Percentiles rank a stretch among this genome's conserved stretches.
phyloP scores from a whole-genome alignment of 2,797 vertebrate species.

The Diplodus puntazzo region DNA sequence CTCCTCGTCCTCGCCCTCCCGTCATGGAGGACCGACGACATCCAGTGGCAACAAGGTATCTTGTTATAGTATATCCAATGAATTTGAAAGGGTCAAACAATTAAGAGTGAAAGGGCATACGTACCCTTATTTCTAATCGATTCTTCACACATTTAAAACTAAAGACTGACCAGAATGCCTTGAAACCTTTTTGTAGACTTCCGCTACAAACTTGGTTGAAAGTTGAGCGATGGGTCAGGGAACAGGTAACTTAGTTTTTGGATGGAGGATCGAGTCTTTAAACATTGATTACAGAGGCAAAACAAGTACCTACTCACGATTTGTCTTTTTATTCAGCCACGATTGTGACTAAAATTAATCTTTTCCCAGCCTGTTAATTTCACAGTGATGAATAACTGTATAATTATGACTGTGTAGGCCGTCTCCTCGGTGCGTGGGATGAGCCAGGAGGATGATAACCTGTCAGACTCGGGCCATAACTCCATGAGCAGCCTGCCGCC shows the following conservation, averaged over 20 bases:
- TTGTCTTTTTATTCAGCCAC: background rate
- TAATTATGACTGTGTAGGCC: slow-evolving; percentile 72
- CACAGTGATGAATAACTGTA: slow-evolving; percentile 29
- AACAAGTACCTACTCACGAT: background rate
- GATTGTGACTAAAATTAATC: slow-evolving; percentile 17
- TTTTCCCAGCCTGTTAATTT: slow-evolving; percentile 14
- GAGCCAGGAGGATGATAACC: slow-evolving; percentile 89
- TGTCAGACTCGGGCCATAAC: slow-evolving; percentile 92
- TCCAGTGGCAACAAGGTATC: slow-evolving; percentile 76
- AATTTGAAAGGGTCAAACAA: no score
- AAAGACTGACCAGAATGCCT: background rate
- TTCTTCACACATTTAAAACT: no score
- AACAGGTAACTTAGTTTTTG: background rate
- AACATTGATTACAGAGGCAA: slow-evolving; percentile 2
- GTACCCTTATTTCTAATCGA: no score
- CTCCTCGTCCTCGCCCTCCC: slow-evolving; percentile 89
- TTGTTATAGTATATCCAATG: no score
- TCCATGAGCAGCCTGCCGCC: slow-evolving; percentile 94
- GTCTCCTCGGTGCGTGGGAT: slow-evolving; percentile 83
- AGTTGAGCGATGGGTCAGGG: background rate
- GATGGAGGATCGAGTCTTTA: background rate
- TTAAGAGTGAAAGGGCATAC: no score
- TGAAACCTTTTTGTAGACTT: background rate
- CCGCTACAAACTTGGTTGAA: background rate
- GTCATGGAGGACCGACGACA: slow-evolving; percentile 73